These are phyloP conservation scores for Callocephalon fimbriatum DNA, from an alignment of 2,113 vertebrate genomes.

Conservation along the genomic window DNA sequence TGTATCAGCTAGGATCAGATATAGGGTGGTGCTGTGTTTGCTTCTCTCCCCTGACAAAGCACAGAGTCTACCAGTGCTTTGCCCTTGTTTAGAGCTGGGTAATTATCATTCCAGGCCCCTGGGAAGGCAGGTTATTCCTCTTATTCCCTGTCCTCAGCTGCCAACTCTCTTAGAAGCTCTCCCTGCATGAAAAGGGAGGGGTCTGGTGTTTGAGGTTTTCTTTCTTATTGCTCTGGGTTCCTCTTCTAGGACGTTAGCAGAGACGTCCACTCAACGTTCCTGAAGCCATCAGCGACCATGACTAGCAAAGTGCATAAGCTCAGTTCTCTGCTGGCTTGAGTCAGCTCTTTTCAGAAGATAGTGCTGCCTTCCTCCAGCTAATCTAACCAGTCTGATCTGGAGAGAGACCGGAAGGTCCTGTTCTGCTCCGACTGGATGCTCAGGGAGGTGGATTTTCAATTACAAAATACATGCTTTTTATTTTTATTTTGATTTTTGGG, in stretches of 20 bases:
- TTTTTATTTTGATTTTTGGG: neutral
- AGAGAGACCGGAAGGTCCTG: neutral
- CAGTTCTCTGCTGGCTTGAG: neutral
- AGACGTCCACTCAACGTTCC: rapidly evolving
- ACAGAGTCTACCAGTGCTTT: neutral
- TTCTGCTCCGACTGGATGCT: neutral
- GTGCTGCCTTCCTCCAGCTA: neutral
- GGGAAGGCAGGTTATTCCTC: neutral
- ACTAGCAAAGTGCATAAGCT: neutral
- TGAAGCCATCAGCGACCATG: neutral
- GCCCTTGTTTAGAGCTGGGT: neutral
- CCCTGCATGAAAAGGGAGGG: neutral
- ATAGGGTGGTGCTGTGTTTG: rapidly evolving
- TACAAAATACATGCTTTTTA: neutral
- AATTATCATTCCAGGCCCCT: neutral
- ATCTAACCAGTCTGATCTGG: neutral
- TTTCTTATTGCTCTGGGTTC: neutral
- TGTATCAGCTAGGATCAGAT: neutral
- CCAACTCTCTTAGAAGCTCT: neutral
- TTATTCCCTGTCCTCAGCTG: neutral
- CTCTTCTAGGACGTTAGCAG: neutral
- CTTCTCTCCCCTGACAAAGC: neutral
- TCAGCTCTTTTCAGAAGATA: neutral
- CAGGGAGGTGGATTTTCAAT: neutral
- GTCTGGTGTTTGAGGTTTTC: neutral